Evolutionary conservation across 2,888 invertebrate genomes (phyloP).

Genomic region (Periphyllus acericola): DNA sequence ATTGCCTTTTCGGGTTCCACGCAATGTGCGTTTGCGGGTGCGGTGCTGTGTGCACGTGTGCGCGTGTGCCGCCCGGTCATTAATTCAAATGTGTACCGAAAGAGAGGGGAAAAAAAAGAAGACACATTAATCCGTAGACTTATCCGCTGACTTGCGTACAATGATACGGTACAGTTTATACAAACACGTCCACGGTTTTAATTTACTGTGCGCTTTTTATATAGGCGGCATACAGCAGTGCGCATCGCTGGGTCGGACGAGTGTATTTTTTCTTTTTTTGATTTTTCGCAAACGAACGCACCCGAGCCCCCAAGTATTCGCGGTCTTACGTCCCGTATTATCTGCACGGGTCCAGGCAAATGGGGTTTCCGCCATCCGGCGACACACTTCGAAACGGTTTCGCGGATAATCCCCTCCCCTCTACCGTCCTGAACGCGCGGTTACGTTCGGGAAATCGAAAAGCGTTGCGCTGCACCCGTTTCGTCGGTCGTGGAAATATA

Average conservation of each 20-base stretch:
- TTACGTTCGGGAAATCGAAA: constrained; percentile 13
- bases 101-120: background rate
- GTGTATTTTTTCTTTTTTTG: background rate
- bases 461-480: background rate
- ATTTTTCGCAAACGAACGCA: background rate
- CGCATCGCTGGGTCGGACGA: background rate
- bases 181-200: background rate
- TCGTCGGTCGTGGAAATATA: background rate
- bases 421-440: background rate
- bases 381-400: background rate
- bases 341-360: background rate
- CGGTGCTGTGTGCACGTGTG: background rate
- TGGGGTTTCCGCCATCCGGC: background rate
- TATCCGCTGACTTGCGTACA: background rate
- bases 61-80: background rate
- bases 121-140: background rate
- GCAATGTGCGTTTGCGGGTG: background rate
- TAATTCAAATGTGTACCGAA: background rate
- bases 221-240: background rate
- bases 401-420: constrained; percentile 1
- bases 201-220: background rate
- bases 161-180: background rate
- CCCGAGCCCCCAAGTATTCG: background rate
- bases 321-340: background rate
- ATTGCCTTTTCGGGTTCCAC: background rate